Evolutionary conservation across 2,888 invertebrate species (phyloP).

Genomic region (Entomobrya proxima): DNA sequence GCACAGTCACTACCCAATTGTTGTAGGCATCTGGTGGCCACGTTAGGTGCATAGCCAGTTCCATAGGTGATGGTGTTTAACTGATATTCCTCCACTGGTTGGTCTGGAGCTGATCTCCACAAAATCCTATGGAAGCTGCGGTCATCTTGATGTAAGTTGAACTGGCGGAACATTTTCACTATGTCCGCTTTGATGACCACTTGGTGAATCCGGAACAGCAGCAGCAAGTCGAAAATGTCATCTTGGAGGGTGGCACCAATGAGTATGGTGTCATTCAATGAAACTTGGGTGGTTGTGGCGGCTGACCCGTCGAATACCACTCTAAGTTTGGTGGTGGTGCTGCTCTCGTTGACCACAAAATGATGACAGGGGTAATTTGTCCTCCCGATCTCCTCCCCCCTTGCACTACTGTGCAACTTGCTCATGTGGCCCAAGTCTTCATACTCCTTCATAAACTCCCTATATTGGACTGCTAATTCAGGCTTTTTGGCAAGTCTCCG

Average conservation of each 20-base stretch:
- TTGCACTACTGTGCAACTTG: neutral
- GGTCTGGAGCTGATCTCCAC: constrained; percentile 75
- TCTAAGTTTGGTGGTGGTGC: too few relatives aligned
- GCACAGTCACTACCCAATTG: constrained; percentile 74
- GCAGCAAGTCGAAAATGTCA: constrained; percentile 76
- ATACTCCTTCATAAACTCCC: constrained; percentile 74
- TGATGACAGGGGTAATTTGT: constrained; percentile 63
- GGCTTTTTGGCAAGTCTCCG: constrained; percentile 43
- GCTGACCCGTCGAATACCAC: too few relatives aligned
- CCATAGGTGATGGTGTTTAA: constrained; percentile 76
- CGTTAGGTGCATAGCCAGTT: constrained; percentile 75
- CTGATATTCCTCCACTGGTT: constrained; percentile 66
- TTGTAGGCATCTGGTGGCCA: constrained; percentile 74
- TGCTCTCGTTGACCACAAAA: constrained; percentile 43
- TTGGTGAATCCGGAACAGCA: constrained; percentile 75
- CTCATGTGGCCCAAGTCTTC: constrained; percentile 72
- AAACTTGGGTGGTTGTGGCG: too few relatives aligned
- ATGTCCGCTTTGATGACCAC: too few relatives aligned
- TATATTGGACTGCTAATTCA: constrained; percentile 62
- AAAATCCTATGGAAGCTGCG: constrained; percentile 76
- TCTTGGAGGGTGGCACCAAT: too few relatives aligned
- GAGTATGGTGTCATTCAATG: too few relatives aligned
- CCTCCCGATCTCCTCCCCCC: neutral
- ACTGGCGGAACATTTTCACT: constrained; percentile 77
- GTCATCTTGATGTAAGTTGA: constrained; percentile 74